Percentiles rank a stretch among this genome's conserved stretches.
These are phyloP conservation scores for Calycopis cecrops DNA, from an alignment of 1,140 invertebrate species.

Conservation along the genomic window DNA sequence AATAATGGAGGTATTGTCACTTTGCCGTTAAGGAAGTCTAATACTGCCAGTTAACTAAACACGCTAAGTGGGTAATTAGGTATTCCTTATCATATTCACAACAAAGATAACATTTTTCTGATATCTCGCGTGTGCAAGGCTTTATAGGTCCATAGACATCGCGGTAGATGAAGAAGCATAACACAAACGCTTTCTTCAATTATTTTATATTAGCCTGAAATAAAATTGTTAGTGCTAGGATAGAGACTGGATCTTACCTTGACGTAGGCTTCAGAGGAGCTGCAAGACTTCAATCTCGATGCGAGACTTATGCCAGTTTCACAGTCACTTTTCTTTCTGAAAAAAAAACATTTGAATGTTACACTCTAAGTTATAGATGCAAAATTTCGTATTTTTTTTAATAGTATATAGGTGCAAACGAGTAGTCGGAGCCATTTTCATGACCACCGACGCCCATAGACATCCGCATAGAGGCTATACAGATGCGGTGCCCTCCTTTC, in stretches of 20 bases:
- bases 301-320: conserved; percentile 42
- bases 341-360: conserved; percentile 27
- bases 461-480: too few species aligned
- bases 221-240: neutral
- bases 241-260: neutral
- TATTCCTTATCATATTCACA: conserved; percentile 31
- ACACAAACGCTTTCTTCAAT: neutral
- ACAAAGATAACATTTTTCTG: conserved; percentile 28
- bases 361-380: neutral
- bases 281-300: conserved; percentile 28
- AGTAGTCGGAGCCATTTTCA: neutral
- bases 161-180: neutral
- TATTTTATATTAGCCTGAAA: neutral
- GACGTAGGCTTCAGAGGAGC: conserved; percentile 16
- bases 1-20: too few species aligned
- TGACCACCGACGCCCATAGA: too few species aligned
- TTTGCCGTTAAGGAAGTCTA: too few species aligned
- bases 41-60: neutral
- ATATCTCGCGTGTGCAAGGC: too few species aligned
- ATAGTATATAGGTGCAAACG: neutral
- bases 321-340: conserved; percentile 50
- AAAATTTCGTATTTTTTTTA: neutral
- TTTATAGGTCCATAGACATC: neutral
- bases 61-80: conserved; percentile 42
- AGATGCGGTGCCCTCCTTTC: too few species aligned